Evolutionary conservation across 2,888 invertebrate species (phyloP).

Genomic region (Caenorhabditis sp.): DNA sequence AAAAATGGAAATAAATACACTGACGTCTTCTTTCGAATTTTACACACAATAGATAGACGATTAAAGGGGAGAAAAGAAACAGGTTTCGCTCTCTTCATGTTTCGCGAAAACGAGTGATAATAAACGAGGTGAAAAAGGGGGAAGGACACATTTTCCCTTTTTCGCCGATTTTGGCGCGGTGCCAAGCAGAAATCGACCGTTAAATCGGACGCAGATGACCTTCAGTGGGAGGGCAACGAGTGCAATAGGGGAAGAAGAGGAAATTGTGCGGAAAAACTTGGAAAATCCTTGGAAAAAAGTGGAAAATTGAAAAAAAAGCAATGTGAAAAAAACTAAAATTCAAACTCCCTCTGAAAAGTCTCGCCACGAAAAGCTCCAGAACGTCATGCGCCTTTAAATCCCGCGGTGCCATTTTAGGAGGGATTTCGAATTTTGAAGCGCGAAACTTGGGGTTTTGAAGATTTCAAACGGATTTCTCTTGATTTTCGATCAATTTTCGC

Average conservation of each 20-base stretch:
- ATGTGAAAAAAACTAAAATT: neutral
- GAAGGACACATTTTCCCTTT: no score
- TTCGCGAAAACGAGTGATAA: neutral
- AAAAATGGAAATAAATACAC: neutral
- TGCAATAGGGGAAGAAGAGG: neutral
- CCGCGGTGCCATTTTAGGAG: neutral
- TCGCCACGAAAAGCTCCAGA: neutral
- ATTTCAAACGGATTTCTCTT: neutral
- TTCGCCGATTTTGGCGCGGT: conserved; percentile 10
- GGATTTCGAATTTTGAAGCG: conserved; percentile 1
- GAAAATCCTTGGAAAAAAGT: neutral
- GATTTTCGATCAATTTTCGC: neutral
- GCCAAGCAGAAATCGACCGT: neutral
- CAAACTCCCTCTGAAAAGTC: neutral
- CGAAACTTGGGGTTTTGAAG: neutral
- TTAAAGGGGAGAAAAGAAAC: conserved; percentile 16
- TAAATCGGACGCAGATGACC: conserved; percentile 17
- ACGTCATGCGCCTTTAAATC: conserved; percentile 7
- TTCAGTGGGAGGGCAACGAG: no score
- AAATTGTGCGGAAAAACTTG: neutral
- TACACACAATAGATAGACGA: neutral
- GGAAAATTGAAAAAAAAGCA: neutral
- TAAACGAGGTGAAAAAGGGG: no score
- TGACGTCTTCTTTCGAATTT: neutral
- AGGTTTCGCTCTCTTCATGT: conserved; percentile 19